Percentiles rank a stretch among this genome's conserved stretches.
Evolutionary conservation across 2,888 invertebrate genomes (phyloP).

Genomic region (Noctua janthina): DNA sequence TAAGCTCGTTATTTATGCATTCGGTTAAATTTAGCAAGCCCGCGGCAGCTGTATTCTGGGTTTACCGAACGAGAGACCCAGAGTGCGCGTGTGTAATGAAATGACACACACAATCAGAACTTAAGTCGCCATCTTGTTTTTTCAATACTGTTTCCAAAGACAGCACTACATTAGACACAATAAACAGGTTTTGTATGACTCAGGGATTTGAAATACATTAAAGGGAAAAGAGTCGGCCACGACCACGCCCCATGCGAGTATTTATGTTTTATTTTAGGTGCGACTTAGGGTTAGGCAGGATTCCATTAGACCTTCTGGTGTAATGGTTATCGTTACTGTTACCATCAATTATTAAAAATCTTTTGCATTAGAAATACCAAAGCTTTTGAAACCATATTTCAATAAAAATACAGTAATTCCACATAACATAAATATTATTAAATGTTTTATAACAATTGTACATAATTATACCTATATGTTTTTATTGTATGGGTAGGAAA

Average conservation of each 20-base stretch:
- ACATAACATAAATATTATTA: no score
- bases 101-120: not conserved
- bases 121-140: not conserved
- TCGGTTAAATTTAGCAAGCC: constrained; percentile 78
- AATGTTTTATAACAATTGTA: no score
- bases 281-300: not conserved
- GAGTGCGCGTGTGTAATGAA: not conserved
- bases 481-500: no score
- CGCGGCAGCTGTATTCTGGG: constrained; percentile 74
- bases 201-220: not conserved
- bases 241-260: not conserved
- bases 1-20: constrained; percentile 88
- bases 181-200: not conserved
- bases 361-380: no score
- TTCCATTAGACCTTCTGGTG: not conserved
- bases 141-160: not conserved
- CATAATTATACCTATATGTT: no score
- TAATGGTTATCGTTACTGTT: not conserved
- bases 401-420: no score
- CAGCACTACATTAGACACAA: not conserved
- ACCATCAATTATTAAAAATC: not conserved
- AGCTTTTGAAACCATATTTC: no score
- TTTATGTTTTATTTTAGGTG: constrained; percentile 2
- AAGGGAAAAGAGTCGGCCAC: not conserved
- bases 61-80: not conserved